Evolutionary conservation across 2,113 vertebrate species (phyloP).

Genomic region (Pseudorectes ferrugineus): DNA sequence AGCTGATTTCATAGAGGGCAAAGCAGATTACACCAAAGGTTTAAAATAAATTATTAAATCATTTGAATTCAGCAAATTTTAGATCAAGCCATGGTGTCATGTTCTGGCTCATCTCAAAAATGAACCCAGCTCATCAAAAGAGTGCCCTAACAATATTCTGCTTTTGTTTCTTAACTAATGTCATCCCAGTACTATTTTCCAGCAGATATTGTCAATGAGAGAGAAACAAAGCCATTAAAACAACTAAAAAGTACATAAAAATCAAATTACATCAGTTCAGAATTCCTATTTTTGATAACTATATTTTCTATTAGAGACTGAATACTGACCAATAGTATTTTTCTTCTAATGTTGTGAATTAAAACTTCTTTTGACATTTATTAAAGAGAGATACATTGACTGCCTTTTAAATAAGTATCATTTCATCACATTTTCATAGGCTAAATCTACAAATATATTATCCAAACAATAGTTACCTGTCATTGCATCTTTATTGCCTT

Average conservation of each 20-base stretch:
- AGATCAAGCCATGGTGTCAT: background rate
- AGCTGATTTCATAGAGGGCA: background rate
- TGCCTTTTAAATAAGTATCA: background rate
- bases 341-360: background rate
- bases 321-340: background rate
- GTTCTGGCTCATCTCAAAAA: background rate
- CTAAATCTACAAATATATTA: background rate
- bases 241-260: background rate
- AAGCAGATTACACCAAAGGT: background rate
- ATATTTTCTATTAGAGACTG: background rate
- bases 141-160: background rate
- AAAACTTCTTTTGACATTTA: background rate
- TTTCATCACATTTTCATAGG: background rate
- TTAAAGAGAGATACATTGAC: background rate
- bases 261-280: background rate
- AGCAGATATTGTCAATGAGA: background rate
- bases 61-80: background rate
- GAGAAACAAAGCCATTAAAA: background rate
- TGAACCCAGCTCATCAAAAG: background rate
- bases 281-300: background rate
- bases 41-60: background rate
- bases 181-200: background rate
- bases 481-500: slow-evolving; percentile 32
- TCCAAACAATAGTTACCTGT: background rate
- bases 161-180: background rate